Base-by-base conservation (phyloP, 2,888 invertebrate genomes). In the Colostygia pectinataria region DNA sequence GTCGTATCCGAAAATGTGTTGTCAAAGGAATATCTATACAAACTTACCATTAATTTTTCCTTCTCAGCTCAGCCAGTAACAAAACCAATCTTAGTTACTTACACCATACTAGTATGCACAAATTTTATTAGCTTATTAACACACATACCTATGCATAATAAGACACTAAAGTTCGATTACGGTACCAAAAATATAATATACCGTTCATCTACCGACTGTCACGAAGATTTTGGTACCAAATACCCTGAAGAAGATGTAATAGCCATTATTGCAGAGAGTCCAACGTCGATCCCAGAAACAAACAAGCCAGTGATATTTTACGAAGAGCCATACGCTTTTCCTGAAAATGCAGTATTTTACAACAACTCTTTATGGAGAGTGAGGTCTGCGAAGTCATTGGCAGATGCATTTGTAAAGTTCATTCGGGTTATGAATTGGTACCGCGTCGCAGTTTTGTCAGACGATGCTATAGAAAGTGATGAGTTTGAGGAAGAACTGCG, bases 391-490 rank as follows among this genome's bases (percentile, higher is more conserved):
- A 20, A 34, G 5, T 36, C 0, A 9, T 12, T 23, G 47, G 50
- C 41, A 14, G 20, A 24, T 6, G 10, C 27, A 3, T 55, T 37
- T 45, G 45, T 61, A 2, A 20, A 44, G n/a, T 63, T 72, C 12
- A 34, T 79, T 2, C 42, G 54, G 20, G 5, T 12, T 0, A 50
- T 58, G 25, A 14, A 46, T 0, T 76, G 73, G 76, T 37, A 28
- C 0, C 61, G 78, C 55, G 62, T 75, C 0, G 77, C 65, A 0
- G 59, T 80, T 2, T 29, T 79, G 18, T 69, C 75, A 2, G 78
- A 79, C 31, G 61, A 66, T 46, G 57, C 67, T 4, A 36, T 43
- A 2, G 59, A 59, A 9, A 77, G 75, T 40, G 12, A 44, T 1
- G 49, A 48, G 1, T 73, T 75, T 53, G 68, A 71, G 56, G 33